Conservation (phyloP, 2,113 vertebrate genomes). For the Synchiropus splendidus region DNA sequence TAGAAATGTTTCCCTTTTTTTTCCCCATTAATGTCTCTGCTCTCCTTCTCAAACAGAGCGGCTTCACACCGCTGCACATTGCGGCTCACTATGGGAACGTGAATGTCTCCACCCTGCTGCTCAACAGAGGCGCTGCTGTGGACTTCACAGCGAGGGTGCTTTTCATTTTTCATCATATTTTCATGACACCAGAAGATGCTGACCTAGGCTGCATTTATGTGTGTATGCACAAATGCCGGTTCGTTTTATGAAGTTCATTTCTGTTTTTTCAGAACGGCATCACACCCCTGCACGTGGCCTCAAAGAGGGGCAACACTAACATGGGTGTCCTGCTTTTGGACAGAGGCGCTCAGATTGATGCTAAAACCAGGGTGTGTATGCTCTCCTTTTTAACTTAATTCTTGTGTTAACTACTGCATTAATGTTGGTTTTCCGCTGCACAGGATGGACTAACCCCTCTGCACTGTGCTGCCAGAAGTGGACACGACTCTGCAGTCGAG, state of each 20-base stretch:
- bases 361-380: conserved; percentile 89
- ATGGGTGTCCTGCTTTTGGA: conserved; percentile 96
- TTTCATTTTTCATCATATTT: conserved; percentile 12
- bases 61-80: conserved; percentile 95
- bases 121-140: conserved; percentile 94
- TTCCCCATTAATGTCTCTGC: conserved; percentile 20
- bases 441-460: conserved; percentile 94
- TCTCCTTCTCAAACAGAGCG: conserved; percentile 72
- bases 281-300: conserved; percentile 94
- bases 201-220: too few species aligned
- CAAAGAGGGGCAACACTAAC: conserved; percentile 93
- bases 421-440: background rate
- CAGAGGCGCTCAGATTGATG: conserved; percentile 91
- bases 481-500: conserved; percentile 88
- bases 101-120: conserved; percentile 93
- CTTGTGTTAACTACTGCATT: too few species aligned
- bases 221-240: too few species aligned
- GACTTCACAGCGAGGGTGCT: conserved; percentile 94
- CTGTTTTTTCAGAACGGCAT: conserved; percentile 81
- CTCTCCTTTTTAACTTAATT: background rate
- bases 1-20: too few species aligned
- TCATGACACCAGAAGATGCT: too few species aligned
- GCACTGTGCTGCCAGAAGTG: conserved; percentile 93
- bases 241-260: background rate
- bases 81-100: conserved; percentile 88